Evolutionary conservation across 2,113 vertebrate species (phyloP).

Genomic region (Vombatus ursinus): DNA sequence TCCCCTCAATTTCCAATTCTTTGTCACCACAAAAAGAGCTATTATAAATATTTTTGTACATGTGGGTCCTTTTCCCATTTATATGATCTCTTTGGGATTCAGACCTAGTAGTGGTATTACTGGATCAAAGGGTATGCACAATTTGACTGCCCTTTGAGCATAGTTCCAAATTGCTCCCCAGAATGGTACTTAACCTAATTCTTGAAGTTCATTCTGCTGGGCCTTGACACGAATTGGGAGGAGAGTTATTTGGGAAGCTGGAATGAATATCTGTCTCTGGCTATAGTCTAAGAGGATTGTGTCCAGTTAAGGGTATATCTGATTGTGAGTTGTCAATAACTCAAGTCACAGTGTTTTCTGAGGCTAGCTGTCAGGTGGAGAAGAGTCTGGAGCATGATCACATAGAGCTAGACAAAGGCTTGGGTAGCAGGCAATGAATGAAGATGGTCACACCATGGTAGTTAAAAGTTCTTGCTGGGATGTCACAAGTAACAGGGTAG

Average conservation of each 20-base stretch:
- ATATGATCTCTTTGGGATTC: neutral
- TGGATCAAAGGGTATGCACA: neutral
- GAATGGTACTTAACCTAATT: neutral
- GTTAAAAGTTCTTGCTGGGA: conserved; percentile 1
- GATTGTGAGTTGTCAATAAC: conserved; percentile 1
- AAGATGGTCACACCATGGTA: neutral
- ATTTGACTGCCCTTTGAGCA: neutral
- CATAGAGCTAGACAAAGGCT: conserved; percentile 8
- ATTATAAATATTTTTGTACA: neutral
- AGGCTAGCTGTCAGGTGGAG: neutral
- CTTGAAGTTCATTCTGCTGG: conserved; percentile 14
- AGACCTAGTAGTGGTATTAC: neutral
- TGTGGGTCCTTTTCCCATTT: neutral
- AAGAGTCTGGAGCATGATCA: neutral
- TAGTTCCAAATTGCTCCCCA: neutral
- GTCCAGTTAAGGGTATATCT: conserved; percentile 5
- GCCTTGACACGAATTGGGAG: conserved; percentile 3
- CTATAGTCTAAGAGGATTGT: neutral
- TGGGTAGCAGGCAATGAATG: neutral
- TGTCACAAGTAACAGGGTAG: neutral
- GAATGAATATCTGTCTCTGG: neutral
- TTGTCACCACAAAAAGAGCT: neutral
- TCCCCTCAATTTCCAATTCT: neutral
- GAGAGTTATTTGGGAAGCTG: conserved; percentile 19
- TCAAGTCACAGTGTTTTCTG: conserved; percentile 17